These are phyloP conservation scores for Malthinus flaveolus DNA, from an alignment of 2,888 invertebrate genomes.

Conservation along the genomic window DNA sequence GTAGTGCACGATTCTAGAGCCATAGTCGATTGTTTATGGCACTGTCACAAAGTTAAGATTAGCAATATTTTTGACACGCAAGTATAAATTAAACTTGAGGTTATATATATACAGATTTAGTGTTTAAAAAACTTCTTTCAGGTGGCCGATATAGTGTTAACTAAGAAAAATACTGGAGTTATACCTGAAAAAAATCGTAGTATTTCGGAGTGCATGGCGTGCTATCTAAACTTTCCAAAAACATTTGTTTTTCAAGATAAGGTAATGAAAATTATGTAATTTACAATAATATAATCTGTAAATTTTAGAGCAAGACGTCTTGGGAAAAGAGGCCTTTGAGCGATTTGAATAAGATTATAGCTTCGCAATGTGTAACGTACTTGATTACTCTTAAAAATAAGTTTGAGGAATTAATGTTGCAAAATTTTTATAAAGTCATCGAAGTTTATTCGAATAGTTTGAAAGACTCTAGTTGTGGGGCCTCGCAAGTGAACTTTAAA, in stretches of 20 bases:
- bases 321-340: slow-evolving; percentile 30
- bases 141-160: slow-evolving; percentile 20
- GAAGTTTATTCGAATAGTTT: slow-evolving; percentile 14
- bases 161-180: not conserved
- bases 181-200: slow-evolving; percentile 6
- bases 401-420: slow-evolving; percentile 31
- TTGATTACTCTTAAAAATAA: slow-evolving; percentile 35
- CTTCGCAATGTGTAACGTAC: slow-evolving; percentile 31
- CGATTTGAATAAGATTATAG: slow-evolving; percentile 19
- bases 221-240: slow-evolving; percentile 33
- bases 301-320: slow-evolving; percentile 4
- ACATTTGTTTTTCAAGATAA: slow-evolving; percentile 13
- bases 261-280: slow-evolving; percentile 8
- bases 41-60: slow-evolving; percentile 27
- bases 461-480: not conserved
- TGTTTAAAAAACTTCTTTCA: not conserved
- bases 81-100: slow-evolving; percentile 14
- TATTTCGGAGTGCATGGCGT: slow-evolving; percentile 22
- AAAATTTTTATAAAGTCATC: slow-evolving; percentile 31
- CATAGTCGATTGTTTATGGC: slow-evolving; percentile 24
- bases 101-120: not conserved
- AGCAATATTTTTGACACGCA: slow-evolving; percentile 38
- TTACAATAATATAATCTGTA: not conserved
- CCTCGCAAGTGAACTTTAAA: not conserved
- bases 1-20: slow-evolving; percentile 31